Conservation (phyloP, 2,113 vertebrate genomes). For the Sinocyclocheilus grahami region DNA sequence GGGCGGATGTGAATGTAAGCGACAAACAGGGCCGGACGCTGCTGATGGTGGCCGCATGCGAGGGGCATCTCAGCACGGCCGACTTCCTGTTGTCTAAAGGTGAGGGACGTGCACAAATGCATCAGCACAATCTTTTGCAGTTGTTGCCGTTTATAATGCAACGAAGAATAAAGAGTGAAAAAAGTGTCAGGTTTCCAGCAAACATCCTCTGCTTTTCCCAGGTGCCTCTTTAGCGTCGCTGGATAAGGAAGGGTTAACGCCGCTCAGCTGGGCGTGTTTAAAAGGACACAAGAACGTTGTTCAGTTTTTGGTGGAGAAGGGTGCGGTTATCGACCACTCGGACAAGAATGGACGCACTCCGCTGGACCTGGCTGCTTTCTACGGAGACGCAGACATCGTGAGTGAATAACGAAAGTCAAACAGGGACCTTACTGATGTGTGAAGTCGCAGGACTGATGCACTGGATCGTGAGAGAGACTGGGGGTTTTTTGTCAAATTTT, state of each 20-base stretch:
- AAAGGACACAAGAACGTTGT: conserved; percentile 94
- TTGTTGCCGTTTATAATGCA: neutral
- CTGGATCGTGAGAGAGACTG: neutral
- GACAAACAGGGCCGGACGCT: conserved; percentile 96
- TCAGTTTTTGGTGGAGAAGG: conserved; percentile 90
- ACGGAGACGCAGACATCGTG: conserved; percentile 94
- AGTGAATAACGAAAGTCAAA: conserved; percentile 53
- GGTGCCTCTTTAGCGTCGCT: conserved; percentile 87
- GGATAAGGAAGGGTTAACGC: conserved; percentile 95
- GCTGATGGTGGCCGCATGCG: conserved; percentile 95
- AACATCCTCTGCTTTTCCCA: conserved; percentile 59
- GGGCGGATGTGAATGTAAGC: conserved; percentile 89
- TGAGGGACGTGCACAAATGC: conserved; percentile 58
- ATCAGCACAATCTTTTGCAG: neutral
- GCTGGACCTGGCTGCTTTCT: conserved; percentile 94
- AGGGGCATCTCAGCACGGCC: conserved; percentile 92
- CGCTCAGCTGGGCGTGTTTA: conserved; percentile 96
- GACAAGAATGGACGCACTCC: conserved; percentile 96
- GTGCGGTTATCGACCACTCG: conserved; percentile 90
- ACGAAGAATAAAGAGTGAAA: neutral
- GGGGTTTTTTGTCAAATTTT: neutral
- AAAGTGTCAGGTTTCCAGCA: neutral
- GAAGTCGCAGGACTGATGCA: neutral
- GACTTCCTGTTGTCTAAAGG: conserved; percentile 94
- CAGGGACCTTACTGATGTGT: neutral